Evolutionary conservation across 2,888 invertebrate species (phyloP), one percentile per base, ranked within the genome.

Genomic region (Atethmia centrago): DNA sequence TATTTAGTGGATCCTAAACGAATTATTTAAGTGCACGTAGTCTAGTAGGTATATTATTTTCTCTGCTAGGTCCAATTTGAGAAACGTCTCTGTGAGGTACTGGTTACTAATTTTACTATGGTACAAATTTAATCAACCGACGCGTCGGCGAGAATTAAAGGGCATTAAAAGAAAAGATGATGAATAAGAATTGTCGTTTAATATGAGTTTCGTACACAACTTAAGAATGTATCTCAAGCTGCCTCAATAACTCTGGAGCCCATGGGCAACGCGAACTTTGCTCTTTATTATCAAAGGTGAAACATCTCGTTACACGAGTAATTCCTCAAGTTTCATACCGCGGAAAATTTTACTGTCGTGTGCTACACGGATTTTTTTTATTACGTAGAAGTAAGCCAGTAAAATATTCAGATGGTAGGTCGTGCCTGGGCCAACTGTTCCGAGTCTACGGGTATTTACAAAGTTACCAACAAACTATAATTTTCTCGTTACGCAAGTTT

Each of bases 401-500:
- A 56, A 79, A 86, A 78, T 85, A 84, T 87, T 84, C 71, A 86
- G 72, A 31, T 56, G 64, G 67, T 68, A 56, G 70, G 67, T 53
- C 56, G 81, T 53, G 53, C 77, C 40, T 31, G 74, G 67, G 70
- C 69, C 67, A 70, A 78, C 68, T 77, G 69, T 69, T 64, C 40
- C 19, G 19, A 47, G 47, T 28, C 45, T 79, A 71, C 51, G 40
- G 47, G n/a, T 59, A 66, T 42, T 78, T 62, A 59, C 70, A 63
- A 82, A 86, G 69, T 82, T 79, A 51, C 53, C 10, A 28, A 58
- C 66, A 10, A 59, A 80, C 83, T 63, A 76, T 65, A 79, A 80
- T 76, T 68, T 74, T 47, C 56, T 80, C 58, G 74, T 70, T 77
- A 80, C 63, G 59, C 56, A 80, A 83, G 69, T 87, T 77, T 64